phyloP scores from a whole-genome alignment of 2,113 vertebrate genomes.

The Pachycephala philippinensis region DNA sequence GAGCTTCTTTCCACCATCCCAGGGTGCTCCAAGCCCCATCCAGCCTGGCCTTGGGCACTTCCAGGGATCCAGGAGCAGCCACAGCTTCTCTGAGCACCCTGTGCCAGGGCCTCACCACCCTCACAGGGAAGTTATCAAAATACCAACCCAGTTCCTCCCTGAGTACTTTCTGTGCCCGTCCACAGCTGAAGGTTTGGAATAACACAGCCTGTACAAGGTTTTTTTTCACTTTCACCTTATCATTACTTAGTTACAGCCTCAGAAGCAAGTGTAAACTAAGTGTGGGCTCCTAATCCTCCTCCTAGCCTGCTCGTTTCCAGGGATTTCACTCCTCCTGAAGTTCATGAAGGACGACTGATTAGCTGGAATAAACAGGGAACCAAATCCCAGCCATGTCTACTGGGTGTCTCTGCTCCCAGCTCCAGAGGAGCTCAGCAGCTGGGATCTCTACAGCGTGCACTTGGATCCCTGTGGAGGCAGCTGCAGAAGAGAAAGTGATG shows the following conservation, averaged over 20 bases:
- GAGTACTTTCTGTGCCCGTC: neutral
- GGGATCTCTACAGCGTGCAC: neutral
- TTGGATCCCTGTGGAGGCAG: neutral
- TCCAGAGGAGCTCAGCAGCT: neutral
- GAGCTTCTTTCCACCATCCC: fast-evolving
- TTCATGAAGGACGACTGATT: neutral
- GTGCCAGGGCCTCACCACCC: fast-evolving
- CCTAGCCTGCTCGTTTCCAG: neutral
- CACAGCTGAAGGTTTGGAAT: neutral
- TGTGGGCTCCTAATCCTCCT: neutral
- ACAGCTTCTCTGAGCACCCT: neutral
- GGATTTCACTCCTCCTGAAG: neutral
- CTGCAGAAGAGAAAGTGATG: neutral
- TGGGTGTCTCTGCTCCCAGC: neutral
- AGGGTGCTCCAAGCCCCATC: fast-evolving
- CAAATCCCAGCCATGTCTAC: neutral
- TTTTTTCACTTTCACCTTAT: neutral
- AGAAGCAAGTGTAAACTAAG: neutral
- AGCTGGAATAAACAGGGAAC: constrained; percentile 28
- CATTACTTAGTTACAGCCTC: neutral
- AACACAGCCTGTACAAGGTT: fast-evolving
- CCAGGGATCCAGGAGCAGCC: neutral
- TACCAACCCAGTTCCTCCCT: neutral
- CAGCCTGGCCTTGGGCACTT: neutral
- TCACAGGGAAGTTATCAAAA: neutral